phyloP scores from a whole-genome alignment of 92 coral and sea anemone genomes.

The Parazoanthus atlanticus region DNA sequence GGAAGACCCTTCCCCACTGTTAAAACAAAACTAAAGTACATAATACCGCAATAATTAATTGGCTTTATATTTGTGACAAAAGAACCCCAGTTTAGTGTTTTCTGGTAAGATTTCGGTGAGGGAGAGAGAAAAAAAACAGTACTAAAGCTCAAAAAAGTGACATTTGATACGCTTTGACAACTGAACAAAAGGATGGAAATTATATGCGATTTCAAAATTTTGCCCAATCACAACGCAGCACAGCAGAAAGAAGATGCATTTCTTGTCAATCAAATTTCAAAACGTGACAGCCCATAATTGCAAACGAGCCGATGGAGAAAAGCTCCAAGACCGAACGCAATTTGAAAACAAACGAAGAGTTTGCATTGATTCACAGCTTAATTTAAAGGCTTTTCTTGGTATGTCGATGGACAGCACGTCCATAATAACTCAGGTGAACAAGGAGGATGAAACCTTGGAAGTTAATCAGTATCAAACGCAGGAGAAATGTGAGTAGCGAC shows the following conservation, averaged over 20 bases:
- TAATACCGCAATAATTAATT: not conserved
- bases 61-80: not conserved
- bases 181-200: constrained; percentile 28
- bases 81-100: not conserved
- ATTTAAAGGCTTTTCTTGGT: constrained; percentile 25
- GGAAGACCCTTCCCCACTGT: not conserved
- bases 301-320: constrained; percentile 53
- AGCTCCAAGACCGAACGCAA: constrained; percentile 43
- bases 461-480: constrained; percentile 73
- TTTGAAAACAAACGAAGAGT: constrained; percentile 45
- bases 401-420: constrained; percentile 98
- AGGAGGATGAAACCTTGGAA: constrained; percentile 90
- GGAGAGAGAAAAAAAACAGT: too few species aligned
- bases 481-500: constrained; percentile 76
- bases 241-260: constrained; percentile 35
- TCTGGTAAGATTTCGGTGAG: not conserved
- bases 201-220: constrained; percentile 26
- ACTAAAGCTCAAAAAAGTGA: not conserved
- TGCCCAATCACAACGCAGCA: constrained; percentile 30
- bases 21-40: not conserved
- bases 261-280: constrained; percentile 82
- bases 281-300: constrained; percentile 84
- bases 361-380: constrained; percentile 31
- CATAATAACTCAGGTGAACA: constrained; percentile 98
- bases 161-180: constrained; percentile 38